Base-by-base conservation (phyloP, 2,113 vertebrate genomes). In the Anolis carolinensis region DNA sequence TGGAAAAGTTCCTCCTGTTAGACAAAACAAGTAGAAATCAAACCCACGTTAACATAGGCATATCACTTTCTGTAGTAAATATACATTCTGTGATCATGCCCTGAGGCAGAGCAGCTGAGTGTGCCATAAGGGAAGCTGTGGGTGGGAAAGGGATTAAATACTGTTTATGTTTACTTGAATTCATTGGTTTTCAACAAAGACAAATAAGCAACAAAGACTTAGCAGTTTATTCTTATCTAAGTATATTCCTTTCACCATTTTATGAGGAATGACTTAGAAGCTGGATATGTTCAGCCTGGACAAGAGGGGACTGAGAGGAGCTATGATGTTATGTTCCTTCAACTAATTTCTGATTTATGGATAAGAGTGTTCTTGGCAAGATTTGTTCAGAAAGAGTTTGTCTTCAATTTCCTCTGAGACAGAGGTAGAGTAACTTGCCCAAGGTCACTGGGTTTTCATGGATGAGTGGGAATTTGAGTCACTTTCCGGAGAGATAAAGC, bases 91-190 rank as follows among this genome's bases (percentile, higher is more conserved):
- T 32, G 27, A 13, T 8, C 72, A 34, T 11, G 14, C 0, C 89
- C 90, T 82, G 79, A 86, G 44, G 23, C n/a, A 67, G 59, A 81
- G 55, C 27, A 79, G 30, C 9, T 86, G 73, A 39, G 63, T 83
- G 36, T 65, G 1, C 34, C 27, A 30, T 44, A 67, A 67, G 83
- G 0, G 7, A 8, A 87, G 11, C 67, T 11, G 36, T 88, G 83
- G 82, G 16, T 59, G 34, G 36, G 83, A 85, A 93, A 68, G 16
- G 67, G 32, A 52, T 36, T 78, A n/a, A 77, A 71, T n/a, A 27
- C 1, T 11, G 84, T 84, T 85, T 79, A 59, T 74, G 48, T 90
- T 90, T 86, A 59, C 7, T 70, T 89, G 4, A 48, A 4, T 55
- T 68, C 0, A 79, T 89, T 13, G 44, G 86, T 32, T 7, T 39